Conservation (phyloP, 2,797 vertebrate species). For the Denticeps clupeoides region DNA sequence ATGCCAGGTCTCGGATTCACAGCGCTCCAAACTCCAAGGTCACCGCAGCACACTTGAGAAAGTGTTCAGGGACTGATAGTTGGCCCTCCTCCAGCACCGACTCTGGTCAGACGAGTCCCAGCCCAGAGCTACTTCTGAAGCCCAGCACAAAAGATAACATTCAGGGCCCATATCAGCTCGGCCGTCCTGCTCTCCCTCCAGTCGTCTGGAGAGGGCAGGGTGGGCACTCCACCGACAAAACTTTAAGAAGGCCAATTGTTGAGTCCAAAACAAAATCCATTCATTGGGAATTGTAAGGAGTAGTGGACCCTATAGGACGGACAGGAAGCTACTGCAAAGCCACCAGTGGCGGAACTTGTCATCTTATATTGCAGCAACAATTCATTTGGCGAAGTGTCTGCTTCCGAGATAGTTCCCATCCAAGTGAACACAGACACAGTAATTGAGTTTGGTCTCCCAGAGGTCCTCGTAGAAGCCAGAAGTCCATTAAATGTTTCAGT, state of each 20-base stretch:
- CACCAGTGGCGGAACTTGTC: too few relatives aligned
- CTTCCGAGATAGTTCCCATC: too few relatives aligned
- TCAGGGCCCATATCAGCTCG: slow-evolving; percentile 14
- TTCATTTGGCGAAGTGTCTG: too few relatives aligned
- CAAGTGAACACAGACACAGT: too few relatives aligned
- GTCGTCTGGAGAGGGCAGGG: slow-evolving; percentile 3
- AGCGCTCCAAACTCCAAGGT: slow-evolving; percentile 30
- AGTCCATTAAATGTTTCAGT: too few relatives aligned
- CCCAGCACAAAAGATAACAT: slow-evolving; percentile 13
- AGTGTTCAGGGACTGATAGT: slow-evolving; percentile 14
- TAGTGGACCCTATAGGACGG: too few relatives aligned
- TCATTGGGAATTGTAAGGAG: too few relatives aligned
- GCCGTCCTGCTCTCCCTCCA: slow-evolving; percentile 3
- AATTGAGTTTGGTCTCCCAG: too few relatives aligned
- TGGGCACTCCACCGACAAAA: slow-evolving; percentile 18
- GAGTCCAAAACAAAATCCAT: too few relatives aligned
- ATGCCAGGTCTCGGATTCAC: slow-evolving; percentile 9
- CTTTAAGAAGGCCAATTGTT: slow-evolving; percentile 13
- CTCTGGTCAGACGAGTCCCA: slow-evolving; percentile 6
- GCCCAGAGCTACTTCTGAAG: slow-evolving; percentile 21
- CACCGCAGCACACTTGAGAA: slow-evolving; percentile 26
- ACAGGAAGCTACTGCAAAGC: too few relatives aligned
- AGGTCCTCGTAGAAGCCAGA: too few relatives aligned
- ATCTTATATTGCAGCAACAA: too few relatives aligned
- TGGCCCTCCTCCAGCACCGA: slow-evolving; percentile 25